phyloP scores from a whole-genome alignment of 2,888 invertebrate genomes.

The Sisyra terminalis region DNA sequence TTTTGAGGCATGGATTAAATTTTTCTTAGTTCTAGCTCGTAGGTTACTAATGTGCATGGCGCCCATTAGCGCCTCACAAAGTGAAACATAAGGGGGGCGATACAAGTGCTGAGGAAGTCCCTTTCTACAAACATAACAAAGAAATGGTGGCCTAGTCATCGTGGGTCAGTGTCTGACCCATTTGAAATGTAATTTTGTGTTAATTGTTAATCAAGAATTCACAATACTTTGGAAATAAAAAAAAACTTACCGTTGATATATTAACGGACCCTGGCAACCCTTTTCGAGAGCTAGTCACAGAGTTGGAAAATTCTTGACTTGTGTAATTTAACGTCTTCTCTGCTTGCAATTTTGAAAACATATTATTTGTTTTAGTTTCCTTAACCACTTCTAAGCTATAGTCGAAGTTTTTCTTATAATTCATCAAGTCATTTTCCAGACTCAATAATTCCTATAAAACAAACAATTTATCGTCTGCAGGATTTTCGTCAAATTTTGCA shows the following conservation, averaged over 20 bases:
- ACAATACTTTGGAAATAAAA: too few relatives aligned
- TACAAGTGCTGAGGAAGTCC: too few relatives aligned
- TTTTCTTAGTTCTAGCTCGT: too few relatives aligned
- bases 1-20: too few relatives aligned
- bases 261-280: slow-evolving; percentile 4
- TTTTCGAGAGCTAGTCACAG: background rate
- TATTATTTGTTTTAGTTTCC: slow-evolving; percentile 1
- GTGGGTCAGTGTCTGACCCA: too few relatives aligned
- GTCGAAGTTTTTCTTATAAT: slow-evolving; percentile 11
- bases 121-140: too few relatives aligned
- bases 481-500: background rate
- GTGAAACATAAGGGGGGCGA: too few relatives aligned
- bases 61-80: too few relatives aligned
- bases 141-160: too few relatives aligned
- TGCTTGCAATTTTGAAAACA: background rate
- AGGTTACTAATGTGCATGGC: too few relatives aligned
- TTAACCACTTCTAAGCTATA: slow-evolving; percentile 1
- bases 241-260: slow-evolving; percentile 4
- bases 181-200: too few relatives aligned
- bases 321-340: background rate
- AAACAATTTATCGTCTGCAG: background rate
- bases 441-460: slow-evolving; percentile 21
- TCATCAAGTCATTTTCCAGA: slow-evolving; percentile 17
- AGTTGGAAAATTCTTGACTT: background rate
- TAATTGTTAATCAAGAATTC: too few relatives aligned